These are phyloP conservation scores for Coenobita brevimanus DNA, from an alignment of 1,140 invertebrate genomes.

Conservation along the genomic window DNA sequence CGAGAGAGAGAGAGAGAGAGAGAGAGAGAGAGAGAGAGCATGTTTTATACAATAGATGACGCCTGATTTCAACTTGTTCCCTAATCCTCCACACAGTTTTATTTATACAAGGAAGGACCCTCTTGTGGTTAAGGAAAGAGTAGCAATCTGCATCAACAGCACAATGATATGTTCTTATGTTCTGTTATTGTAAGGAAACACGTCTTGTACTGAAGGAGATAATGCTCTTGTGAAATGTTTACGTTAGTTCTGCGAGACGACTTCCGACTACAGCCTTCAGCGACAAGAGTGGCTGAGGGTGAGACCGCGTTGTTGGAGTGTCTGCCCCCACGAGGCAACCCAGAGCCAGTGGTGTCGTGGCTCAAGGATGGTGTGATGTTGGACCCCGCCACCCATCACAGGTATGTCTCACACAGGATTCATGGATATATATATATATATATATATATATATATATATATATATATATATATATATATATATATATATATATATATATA, in stretches of 20 bases:
- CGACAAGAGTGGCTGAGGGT: slow-evolving; percentile 90
- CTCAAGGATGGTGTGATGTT: slow-evolving; percentile 87
- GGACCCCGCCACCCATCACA: slow-evolving; percentile 73
- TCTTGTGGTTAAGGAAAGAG: not conserved
- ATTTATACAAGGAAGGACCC: no score
- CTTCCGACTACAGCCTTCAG: slow-evolving; percentile 88
- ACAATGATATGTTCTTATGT: no score
- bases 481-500: no score
- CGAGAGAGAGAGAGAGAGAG: slow-evolving; percentile 1
- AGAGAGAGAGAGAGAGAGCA: slow-evolving; percentile 1
- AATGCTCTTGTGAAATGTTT: not conserved
- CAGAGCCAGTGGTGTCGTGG: slow-evolving; percentile 92
- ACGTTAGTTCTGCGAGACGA: slow-evolving; percentile 92
- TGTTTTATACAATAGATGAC: no score
- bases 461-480: no score
- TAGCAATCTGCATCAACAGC: no score
- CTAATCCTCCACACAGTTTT: not conserved
- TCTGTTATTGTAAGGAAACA: no score
- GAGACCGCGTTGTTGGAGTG: slow-evolving; percentile 94
- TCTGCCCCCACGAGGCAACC: slow-evolving; percentile 91
- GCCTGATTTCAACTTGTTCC: not conserved
- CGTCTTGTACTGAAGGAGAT: no score
- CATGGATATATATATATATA: no score
- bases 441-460: no score
- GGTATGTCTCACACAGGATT: no score